Evolutionary conservation across 2,113 vertebrate species (phyloP), one percentile per base, ranked within the genome.

Genomic region (Vulpes lagopus): DNA sequence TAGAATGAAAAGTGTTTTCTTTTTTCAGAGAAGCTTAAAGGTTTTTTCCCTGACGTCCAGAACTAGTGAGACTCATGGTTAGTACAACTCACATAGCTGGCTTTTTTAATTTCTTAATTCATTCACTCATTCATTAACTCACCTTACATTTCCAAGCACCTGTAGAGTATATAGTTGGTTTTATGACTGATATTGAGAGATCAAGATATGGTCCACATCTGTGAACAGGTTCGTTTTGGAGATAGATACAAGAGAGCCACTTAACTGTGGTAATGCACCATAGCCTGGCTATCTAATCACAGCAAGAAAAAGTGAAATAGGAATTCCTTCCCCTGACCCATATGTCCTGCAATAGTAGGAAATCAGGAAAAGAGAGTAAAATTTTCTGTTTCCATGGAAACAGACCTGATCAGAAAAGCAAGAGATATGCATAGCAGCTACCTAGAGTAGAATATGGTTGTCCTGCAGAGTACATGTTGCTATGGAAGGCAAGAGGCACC

Each of bases 341-440:
- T 23, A 51, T 62, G 35, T 71, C 16, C 8, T 74, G 17, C 20
- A 57, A 49, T 22, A 32, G 43, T n/a, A 60, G 59, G 11, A 90
- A 67, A 62, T 65, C 76, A 89, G 22, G 27, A 79, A 38, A 94
- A 89, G 11, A 17, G 8, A 94, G 35, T 78, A 73, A 11, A 73
- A 69, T 51, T 87, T 97, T 53, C 35, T 62, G 38, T 96, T 95
- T 97, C 90, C 73, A 79, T 94, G 87, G 88, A 94, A 93, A 96
- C 62, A 35, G 55, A 35, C 57, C 64, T 60, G 49, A 55, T 95
- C 32, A 95, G 91, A 95, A 86, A 76, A 32, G 17, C 87, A 51
- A 91, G 81, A 88, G n/a, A 20, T 10, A 30, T 32, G 32, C 67
- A 38, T 9, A 88, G 53, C 35, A 81, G 32, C 81, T 65, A 74